These are phyloP conservation scores for Pachyseris speciosa DNA, from an alignment of 64 coral and sea anemone species.

Conservation along the genomic window DNA sequence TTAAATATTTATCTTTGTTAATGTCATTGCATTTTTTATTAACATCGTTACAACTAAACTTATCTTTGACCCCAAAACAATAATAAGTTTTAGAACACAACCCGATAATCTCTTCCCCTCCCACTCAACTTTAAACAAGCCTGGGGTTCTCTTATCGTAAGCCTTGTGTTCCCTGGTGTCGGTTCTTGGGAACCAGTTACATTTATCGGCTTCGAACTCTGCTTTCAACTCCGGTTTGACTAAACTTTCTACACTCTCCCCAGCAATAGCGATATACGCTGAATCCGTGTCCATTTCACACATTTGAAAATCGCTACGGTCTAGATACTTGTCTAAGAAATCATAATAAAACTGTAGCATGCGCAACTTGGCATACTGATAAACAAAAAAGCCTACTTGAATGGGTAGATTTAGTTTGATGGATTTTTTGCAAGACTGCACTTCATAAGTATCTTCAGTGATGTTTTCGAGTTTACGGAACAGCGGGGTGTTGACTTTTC, in stretches of 20 bases:
- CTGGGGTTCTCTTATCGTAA: constrained; percentile 30
- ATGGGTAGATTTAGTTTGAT: neutral
- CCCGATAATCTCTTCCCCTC: constrained; percentile 42
- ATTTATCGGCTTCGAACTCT: constrained; percentile 14
- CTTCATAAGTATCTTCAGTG: neutral
- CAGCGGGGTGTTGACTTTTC: neutral
- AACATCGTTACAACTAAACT: constrained; percentile 27
- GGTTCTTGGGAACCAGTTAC: constrained; percentile 51
- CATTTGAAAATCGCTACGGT: constrained; percentile 34
- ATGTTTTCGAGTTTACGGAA: neutral
- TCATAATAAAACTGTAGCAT: constrained; percentile 70
- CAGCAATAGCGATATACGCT: constrained; percentile 40
- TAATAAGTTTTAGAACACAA: constrained; percentile 34
- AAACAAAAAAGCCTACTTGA: neutral
- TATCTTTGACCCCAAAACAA: neutral
- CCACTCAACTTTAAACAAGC: constrained; percentile 28
- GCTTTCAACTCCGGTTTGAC: constrained; percentile 10
- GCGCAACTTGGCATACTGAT: constrained; percentile 41
- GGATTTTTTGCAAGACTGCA: neutral
- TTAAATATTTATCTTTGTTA: constrained; percentile 26
- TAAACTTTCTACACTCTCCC: constrained; percentile 19
- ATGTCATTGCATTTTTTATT: constrained; percentile 25
- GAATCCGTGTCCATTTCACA: constrained; percentile 48
- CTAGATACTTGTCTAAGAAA: constrained; percentile 54
- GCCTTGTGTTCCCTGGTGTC: constrained; percentile 11